These are phyloP conservation scores for Crossocerus cetratus DNA, from an alignment of 2,888 invertebrate species.

Conservation along the genomic window DNA sequence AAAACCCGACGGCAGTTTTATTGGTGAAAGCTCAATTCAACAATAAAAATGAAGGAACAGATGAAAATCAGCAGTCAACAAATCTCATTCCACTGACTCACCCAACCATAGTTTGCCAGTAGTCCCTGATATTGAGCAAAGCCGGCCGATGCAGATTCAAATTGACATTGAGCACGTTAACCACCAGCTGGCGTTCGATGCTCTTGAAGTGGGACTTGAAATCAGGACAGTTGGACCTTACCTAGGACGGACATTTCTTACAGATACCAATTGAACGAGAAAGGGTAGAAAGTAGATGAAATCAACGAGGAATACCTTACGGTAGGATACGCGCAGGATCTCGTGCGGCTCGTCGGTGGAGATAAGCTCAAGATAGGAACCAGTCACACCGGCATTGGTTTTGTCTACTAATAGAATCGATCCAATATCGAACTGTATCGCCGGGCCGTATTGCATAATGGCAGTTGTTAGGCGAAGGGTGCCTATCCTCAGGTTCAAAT, in stretches of 20 bases:
- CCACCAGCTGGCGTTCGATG: conserved; percentile 87
- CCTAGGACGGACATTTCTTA: conserved; percentile 77
- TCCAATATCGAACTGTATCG: conserved; percentile 84
- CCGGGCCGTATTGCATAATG: conserved; percentile 88
- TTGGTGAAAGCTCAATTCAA: not conserved
- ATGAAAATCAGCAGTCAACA: too few relatives aligned
- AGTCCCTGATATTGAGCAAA: conserved; percentile 84
- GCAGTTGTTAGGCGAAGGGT: conserved; percentile 86
- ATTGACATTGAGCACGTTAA: conserved; percentile 82
- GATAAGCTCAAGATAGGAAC: conserved; percentile 87
- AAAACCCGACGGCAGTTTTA: too few relatives aligned
- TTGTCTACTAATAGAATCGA: conserved; percentile 85
- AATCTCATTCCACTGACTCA: conserved; percentile 74
- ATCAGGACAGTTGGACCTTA: conserved; percentile 89
- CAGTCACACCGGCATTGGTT: conserved; percentile 85
- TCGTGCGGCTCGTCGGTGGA: conserved; percentile 82
- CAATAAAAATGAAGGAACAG: not conserved
- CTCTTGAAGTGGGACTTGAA: conserved; percentile 89
- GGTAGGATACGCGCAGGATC: conserved; percentile 85
- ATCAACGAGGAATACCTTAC: conserved; percentile 80
- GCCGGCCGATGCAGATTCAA: conserved; percentile 87
- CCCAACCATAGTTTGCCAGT: conserved; percentile 77
- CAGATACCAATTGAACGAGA: too few relatives aligned
- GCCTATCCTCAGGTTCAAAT: conserved; percentile 85
- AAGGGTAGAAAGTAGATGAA: not conserved